A percentile compares a stretch with the other conserved stretches of the same genome.
Conservation (phyloP, 2,113 vertebrate genomes). For the Haplochromis burtoni region DNA sequence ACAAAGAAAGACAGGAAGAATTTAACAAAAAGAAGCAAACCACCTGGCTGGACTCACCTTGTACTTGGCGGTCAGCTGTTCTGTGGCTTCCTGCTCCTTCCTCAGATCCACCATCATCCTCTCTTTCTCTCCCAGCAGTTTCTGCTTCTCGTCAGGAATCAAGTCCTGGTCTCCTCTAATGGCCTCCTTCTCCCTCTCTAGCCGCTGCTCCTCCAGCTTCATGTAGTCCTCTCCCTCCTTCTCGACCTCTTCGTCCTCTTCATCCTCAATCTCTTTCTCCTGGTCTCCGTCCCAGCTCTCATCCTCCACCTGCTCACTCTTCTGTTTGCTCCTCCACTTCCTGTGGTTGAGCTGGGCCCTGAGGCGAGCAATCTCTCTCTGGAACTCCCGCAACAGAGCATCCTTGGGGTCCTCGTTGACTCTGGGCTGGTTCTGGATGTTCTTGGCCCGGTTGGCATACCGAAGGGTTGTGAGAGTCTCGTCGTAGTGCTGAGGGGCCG, state of each 20-base stretch:
- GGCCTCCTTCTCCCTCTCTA: slow-evolving; percentile 91
- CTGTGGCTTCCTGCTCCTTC: slow-evolving; percentile 89
- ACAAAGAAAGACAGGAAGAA: neutral
- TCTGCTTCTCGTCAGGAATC: slow-evolving; percentile 90
- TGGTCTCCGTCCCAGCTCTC: slow-evolving; percentile 43
- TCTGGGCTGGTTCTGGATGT: slow-evolving; percentile 94
- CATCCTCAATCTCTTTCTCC: slow-evolving; percentile 65
- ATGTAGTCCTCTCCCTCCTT: slow-evolving; percentile 83
- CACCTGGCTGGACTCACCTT: slow-evolving; percentile 73
- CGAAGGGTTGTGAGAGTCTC: slow-evolving; percentile 93
- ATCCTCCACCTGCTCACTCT: slow-evolving; percentile 77
- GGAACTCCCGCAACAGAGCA: slow-evolving; percentile 89
- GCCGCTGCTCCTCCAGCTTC: slow-evolving; percentile 85
- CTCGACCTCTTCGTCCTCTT: slow-evolving; percentile 60
- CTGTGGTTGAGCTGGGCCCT: slow-evolving; percentile 89
- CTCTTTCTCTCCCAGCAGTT: slow-evolving; percentile 92
- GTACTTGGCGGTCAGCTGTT: slow-evolving; percentile 89
- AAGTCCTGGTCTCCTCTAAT: slow-evolving; percentile 89
- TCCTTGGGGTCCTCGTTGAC: slow-evolving; percentile 98
- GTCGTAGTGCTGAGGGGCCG: slow-evolving; percentile 85
- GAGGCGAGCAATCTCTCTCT: slow-evolving; percentile 88
- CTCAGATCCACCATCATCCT: slow-evolving; percentile 92
- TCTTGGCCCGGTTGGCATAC: slow-evolving; percentile 95
- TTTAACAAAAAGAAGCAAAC: neutral
- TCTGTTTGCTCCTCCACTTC: slow-evolving; percentile 75